These are phyloP conservation scores for Spermophilus dauricus DNA, from an alignment of 2,113 vertebrate genomes.

Conservation along the genomic window DNA sequence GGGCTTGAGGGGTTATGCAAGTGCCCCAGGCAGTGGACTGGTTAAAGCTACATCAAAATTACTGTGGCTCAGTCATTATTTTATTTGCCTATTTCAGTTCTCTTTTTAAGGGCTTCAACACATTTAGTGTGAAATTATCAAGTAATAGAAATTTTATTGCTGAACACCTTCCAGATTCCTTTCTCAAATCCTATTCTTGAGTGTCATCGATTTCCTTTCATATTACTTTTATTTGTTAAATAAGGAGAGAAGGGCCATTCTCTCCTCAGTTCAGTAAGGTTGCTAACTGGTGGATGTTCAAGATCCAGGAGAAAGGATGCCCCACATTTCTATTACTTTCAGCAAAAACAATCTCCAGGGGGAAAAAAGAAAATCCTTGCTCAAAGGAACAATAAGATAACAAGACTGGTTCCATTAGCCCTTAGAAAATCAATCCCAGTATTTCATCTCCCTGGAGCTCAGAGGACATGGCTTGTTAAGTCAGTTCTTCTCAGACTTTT, in stretches of 20 bases:
- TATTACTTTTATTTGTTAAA: slow-evolving; percentile 49
- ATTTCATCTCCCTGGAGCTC: background rate
- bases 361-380: background rate
- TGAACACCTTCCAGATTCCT: slow-evolving; percentile 26
- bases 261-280: background rate
- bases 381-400: slow-evolving; percentile 11
- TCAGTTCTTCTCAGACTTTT: slow-evolving; percentile 10
- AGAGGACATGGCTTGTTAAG: slow-evolving; percentile 1
- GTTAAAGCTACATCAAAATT: background rate
- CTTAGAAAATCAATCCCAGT: slow-evolving; percentile 8
- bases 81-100: background rate
- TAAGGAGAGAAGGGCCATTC: background rate
- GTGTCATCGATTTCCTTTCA: background rate
- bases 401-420: background rate
- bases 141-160: background rate
- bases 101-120: background rate
- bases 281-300: background rate
- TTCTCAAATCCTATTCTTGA: background rate
- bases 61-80: background rate
- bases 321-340: slow-evolving; percentile 1
- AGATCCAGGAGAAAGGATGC: background rate
- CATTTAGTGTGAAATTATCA: background rate
- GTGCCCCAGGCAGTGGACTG: background rate
- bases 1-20: background rate
- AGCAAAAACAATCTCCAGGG: background rate